Base-by-base conservation (phyloP, 1,140 invertebrate genomes). In the Micrasema longulum region DNA sequence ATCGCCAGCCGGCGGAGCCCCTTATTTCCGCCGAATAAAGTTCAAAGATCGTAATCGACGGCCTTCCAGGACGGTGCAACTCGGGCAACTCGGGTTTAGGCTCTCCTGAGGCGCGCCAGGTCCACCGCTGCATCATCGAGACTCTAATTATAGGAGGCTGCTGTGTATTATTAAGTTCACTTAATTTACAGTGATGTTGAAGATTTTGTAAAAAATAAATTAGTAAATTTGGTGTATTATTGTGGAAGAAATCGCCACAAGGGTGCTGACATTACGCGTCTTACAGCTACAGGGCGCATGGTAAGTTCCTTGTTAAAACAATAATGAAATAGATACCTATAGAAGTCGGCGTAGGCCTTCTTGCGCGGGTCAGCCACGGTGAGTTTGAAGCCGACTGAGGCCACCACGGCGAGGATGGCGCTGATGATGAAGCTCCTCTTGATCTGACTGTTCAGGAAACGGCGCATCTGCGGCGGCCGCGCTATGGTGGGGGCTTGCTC, bases 331-430 rank as follows among this genome's bases (percentile, higher is more conserved):
- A 52, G 11, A 18, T 81, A 91, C 90, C 86, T 91, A 85, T 91
- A 91, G 79, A 90, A 91, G 75, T 91, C 88, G 50, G 88, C 89
- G 76, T 90, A 91, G 77, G 79, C 80, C 77, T 81, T 80, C 79
- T 90, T 91, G 67, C 87, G 83, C 2, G 83, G 79, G 69, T 88
- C 86, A 45, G 81, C 82, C n/a, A 88, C 78, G 0, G 83, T 60
- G 35, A 85, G 67, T 70, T 90, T 87, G 75, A 83, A 85, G 0
- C 80, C 77, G 5, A 86, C 31, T 0, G 83, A 88, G 6, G 77
- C 77, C 22, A 79, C 64, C 4, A 80, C 79, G 16, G 83, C 78
- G 0, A 88, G 63, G 7, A 74, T 77, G 11, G 86, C 71, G 5
- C 86, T 82, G 53, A 87, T 72, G 12, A 80, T 78, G 53, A 90